Evolutionary conservation across 2,113 vertebrate genomes (phyloP), one percentile per base, ranked within the genome.

Genomic region (Mastomys natalensis): DNA sequence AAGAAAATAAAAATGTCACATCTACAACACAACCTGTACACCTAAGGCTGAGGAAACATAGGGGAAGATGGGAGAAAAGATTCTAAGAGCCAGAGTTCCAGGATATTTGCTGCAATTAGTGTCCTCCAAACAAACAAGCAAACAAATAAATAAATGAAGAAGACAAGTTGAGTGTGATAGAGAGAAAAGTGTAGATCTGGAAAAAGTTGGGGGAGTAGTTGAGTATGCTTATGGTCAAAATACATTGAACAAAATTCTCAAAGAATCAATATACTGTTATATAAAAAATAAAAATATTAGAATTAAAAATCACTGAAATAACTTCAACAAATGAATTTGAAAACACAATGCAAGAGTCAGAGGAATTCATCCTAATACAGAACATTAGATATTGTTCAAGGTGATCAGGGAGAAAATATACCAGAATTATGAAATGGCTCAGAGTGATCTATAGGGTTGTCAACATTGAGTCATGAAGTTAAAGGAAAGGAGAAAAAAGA

Each of bases 281-380:
- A 72, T 85, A 40, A 26, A 80, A 73, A 87, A 87, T 80, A 43
- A 86, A 58, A 60, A 48, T 55, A 72, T 55, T 88, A 88, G 7
- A 87, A 73, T 10, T 55, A 7, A 73, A 94, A 93, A 24, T 77
- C 68, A 91, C 19, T 82, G 34, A 91, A 84, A 94, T 31, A 70
- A 55, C 2, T 2, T 81, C 19, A 76, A 43, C 40, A n/a, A 68
- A 26, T 91, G 34, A 1, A 7, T 40, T 88, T 58, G 9, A 91
- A 77, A 89, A 2, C 9, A 91, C 5, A 84, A 40, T 76, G 34
- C 22, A 95, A 4, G 2, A 22, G 3, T n/a, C 1, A 90, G 55
- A 90, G 12, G 19, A 51, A 80, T 53, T 82, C 34, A 40, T n/a
- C 55, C 2, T 7, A 88, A 29, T 2, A 74, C 34, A 48, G 22